Conservation (phyloP, 2,888 invertebrate species). For the Drosophila picticornis region DNA sequence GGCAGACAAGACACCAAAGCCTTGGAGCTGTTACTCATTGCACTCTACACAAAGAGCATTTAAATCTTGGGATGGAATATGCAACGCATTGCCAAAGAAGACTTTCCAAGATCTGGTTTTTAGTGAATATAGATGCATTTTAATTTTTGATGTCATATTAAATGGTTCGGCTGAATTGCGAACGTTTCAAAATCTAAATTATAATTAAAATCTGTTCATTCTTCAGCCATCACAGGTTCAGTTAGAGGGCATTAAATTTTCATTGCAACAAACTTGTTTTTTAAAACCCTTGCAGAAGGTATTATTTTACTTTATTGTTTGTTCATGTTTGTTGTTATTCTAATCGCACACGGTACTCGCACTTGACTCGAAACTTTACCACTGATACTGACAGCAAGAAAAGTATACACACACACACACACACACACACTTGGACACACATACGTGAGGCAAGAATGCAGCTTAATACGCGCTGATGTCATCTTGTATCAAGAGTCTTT, state of each 20-base stretch:
- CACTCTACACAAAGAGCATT: constrained; percentile 2
- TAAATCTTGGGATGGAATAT: background rate
- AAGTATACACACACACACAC: constrained; percentile 16
- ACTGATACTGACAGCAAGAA: constrained; percentile 42
- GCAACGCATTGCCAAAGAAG: too few relatives aligned
- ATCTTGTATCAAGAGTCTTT: constrained; percentile 75
- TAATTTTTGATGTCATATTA: background rate
- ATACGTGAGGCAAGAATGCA: constrained; percentile 47
- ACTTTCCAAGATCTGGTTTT: background rate
- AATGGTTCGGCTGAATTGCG: background rate
- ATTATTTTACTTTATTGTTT: constrained; percentile 2
- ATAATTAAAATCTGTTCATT: background rate
- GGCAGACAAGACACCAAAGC: constrained; percentile 31
- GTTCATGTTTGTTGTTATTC: constrained; percentile 33
- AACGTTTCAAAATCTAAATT: background rate
- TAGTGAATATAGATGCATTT: background rate
- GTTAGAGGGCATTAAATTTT: constrained; percentile 1
- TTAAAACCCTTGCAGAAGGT: background rate
- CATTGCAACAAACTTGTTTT: constrained; percentile 7
- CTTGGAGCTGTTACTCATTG: constrained; percentile 34
- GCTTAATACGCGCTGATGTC: constrained; percentile 66
- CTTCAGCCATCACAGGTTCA: background rate
- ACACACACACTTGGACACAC: constrained; percentile 1
- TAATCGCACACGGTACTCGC: constrained; percentile 60
- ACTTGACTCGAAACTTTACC: constrained; percentile 60